Base-by-base conservation (phyloP, 2,888 invertebrate species). In the Seira musarum region DNA sequence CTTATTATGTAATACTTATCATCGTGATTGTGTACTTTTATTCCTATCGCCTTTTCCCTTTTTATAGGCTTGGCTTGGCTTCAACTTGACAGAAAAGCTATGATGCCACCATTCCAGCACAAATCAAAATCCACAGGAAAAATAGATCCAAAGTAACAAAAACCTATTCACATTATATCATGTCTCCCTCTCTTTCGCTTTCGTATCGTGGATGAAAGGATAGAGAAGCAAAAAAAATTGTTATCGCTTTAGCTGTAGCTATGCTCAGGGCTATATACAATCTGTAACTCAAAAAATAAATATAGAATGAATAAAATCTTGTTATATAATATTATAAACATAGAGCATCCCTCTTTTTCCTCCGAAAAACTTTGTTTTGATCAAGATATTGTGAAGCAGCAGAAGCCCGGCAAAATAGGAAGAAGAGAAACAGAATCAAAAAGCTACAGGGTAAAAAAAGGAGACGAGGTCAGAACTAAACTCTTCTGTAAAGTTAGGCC, bases 391-490 rank as follows among this genome's bases (percentile, higher is more conserved):
- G 22, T n/a, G 30, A 22, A 65, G n/a, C n/a, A n/a, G n/a, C n/a
- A n/a, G n/a, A n/a, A n/a, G n/a, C n/a, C n/a, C n/a, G n/a, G n/a
- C n/a, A n/a, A n/a, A n/a, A n/a, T n/a, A n/a, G n/a, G n/a, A n/a
- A n/a, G n/a, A 25, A 65, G 25, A 65, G 70, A n/a, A 21, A 70
- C 49, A 57, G 71, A 35, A 35, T n/a, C 25, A 74, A 60, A 53
- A 30, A 8, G 40, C 13, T 40, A 40, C 13, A 35, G 66, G 72
- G 79, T 77, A 71, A 68, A 69, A 64, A 76, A 80, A 83, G 80
- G 75, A 79, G 85, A 85, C 83, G 82, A 84, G 84, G 85, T 84
- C 84, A 85, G 75, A 84, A 70, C n/a, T 82, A n/a, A n/a, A n/a
- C n/a, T n/a, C n/a, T n/a, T n/a, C n/a, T n/a, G n/a, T n/a, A n/a